Evolutionary conservation across 2,797 vertebrate genomes (phyloP).

Genomic region (Eupleurogrammus muticus): DNA sequence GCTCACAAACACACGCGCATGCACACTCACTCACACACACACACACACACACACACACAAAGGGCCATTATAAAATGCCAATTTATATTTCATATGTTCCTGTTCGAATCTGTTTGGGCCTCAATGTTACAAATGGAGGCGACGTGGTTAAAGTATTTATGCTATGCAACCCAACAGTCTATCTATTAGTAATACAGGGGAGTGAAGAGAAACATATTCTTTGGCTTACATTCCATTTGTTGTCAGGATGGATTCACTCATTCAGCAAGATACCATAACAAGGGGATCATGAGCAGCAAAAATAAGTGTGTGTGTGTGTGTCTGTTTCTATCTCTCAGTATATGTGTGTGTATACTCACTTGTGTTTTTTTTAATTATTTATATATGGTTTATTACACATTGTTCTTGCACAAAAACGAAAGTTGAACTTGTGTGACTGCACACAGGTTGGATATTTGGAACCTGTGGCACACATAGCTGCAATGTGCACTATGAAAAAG

Average conservation of each 20-base stretch:
- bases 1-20: slow-evolving; percentile 17
- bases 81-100: slow-evolving; percentile 96
- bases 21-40: slow-evolving; percentile 61
- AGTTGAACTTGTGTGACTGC: neutral
- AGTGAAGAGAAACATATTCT: slow-evolving; percentile 86
- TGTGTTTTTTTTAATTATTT: slow-evolving; percentile 36
- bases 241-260: slow-evolving; percentile 85
- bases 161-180: slow-evolving; percentile 89
- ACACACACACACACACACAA: slow-evolving; percentile 79
- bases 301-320: slow-evolving; percentile 18
- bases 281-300: slow-evolving; percentile 45
- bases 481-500: neutral
- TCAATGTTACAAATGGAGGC: slow-evolving; percentile 91
- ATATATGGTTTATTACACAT: slow-evolving; percentile 13
- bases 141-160: slow-evolving; percentile 94
- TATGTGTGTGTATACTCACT: neutral
- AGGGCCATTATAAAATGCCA: slow-evolving; percentile 91
- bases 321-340: slow-evolving; percentile 7
- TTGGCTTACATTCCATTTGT: slow-evolving; percentile 87
- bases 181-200: slow-evolving; percentile 92
- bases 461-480: neutral
- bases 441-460: neutral
- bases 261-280: slow-evolving; percentile 72
- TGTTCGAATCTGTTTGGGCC: slow-evolving; percentile 85
- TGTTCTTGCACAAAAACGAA: slow-evolving; percentile 2